These are phyloP conservation scores for Triplophysa yarkandensis DNA, from an alignment of 2,797 vertebrate species.

Conservation along the genomic window DNA sequence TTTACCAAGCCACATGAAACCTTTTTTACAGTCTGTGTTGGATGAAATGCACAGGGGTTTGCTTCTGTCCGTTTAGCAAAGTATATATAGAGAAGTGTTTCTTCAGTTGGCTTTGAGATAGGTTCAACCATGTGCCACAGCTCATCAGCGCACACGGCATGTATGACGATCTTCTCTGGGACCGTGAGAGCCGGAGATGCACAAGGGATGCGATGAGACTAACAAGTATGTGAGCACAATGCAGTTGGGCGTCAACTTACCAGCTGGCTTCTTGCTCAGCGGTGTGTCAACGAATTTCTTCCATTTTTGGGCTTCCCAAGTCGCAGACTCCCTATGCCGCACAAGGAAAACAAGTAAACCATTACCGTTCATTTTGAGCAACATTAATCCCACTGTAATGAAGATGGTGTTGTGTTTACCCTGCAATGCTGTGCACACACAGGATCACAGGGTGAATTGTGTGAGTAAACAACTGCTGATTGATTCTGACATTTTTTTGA, in stretches of 20 bases:
- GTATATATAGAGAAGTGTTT: slow-evolving; percentile 37
- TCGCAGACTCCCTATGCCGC: not conserved
- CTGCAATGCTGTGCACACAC: not conserved
- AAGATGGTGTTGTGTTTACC: slow-evolving; percentile 15
- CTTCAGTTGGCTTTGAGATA: slow-evolving; percentile 32
- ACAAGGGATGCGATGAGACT: slow-evolving; percentile 39
- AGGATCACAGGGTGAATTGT: not conserved
- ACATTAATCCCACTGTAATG: slow-evolving; percentile 48
- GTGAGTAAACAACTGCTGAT: slow-evolving; percentile 19
- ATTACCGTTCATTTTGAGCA: slow-evolving; percentile 35
- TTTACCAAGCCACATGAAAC: too few species aligned
- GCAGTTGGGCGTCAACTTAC: slow-evolving; percentile 32
- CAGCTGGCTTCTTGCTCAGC: slow-evolving; percentile 24
- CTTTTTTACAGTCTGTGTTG: too few species aligned
- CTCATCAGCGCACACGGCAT: slow-evolving; percentile 27
- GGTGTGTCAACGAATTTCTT: slow-evolving; percentile 24
- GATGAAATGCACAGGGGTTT: not conserved
- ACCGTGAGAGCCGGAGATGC: slow-evolving; percentile 13
- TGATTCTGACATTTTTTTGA: slow-evolving; percentile 16
- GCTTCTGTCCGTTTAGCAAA: slow-evolving; percentile 8
- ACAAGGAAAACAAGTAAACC: slow-evolving; percentile 24
- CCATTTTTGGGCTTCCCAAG: slow-evolving; percentile 12
- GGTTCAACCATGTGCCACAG: slow-evolving; percentile 21
- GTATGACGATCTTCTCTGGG: slow-evolving; percentile 35
- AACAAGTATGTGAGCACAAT: slow-evolving; percentile 39